Evolutionary conservation across 30 jellyfish, hydroid and myxozoan genomes (phyloP).

Genomic region (Catostylus mosaicus): DNA sequence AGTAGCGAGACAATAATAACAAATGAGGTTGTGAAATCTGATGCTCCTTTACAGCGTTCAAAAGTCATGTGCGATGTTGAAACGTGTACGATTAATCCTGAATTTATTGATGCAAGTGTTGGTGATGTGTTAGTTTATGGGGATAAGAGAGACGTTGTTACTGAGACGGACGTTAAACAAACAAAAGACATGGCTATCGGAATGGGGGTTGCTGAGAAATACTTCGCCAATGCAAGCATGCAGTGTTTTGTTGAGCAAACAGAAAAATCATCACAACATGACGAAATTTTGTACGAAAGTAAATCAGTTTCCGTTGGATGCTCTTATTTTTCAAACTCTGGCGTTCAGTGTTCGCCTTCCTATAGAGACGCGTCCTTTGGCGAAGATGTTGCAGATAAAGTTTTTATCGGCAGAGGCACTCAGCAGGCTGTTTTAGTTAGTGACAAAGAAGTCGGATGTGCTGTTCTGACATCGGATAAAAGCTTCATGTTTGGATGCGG

Average conservation of each 20-base stretch:
- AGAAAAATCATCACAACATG: slow-evolving; percentile 44
- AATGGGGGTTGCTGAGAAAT: slow-evolving; percentile 27
- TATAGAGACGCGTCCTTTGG: slow-evolving; percentile 65
- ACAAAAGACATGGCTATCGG: slow-evolving; percentile 50
- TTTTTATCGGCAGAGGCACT: slow-evolving; percentile 22
- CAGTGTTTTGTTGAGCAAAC: slow-evolving; percentile 30
- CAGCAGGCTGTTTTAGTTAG: slow-evolving; percentile 6
- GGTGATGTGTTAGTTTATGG: slow-evolving; percentile 14
- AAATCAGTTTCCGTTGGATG: slow-evolving; percentile 59
- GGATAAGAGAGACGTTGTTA: slow-evolving; percentile 26
- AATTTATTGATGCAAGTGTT: not conserved
- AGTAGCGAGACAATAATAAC: not conserved
- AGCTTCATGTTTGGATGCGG: slow-evolving; percentile 50
- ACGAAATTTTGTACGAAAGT: slow-evolving; percentile 4
- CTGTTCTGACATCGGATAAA: slow-evolving; percentile 4
- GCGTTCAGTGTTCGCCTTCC: slow-evolving; percentile 40
- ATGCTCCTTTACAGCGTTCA: slow-evolving; percentile 3
- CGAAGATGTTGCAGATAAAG: slow-evolving; percentile 57
- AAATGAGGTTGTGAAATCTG: not conserved
- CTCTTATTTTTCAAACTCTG: slow-evolving; percentile 35
- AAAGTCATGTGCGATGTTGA: slow-evolving; percentile 22
- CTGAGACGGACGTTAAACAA: slow-evolving; percentile 44
- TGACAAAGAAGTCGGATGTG: slow-evolving; percentile 33
- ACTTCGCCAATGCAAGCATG: slow-evolving; percentile 18
- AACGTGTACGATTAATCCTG: slow-evolving; percentile 9